Evolutionary conservation across 2,113 vertebrate genomes (phyloP).

Genomic region (Microtus ochrogaster): DNA sequence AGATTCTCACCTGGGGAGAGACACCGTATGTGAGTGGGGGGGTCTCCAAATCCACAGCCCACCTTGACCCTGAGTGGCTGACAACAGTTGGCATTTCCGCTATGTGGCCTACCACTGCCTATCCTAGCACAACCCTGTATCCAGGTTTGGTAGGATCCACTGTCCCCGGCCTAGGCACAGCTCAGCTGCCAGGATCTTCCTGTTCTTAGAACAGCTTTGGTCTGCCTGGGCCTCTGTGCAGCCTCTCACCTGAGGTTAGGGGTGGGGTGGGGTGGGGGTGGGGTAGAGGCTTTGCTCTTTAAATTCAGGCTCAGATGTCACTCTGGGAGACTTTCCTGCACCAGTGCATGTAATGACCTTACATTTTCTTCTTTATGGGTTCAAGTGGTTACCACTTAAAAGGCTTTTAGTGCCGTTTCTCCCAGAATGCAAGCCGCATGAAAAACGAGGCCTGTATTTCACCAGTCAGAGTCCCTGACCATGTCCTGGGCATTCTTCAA

Average conservation of each 20-base stretch:
- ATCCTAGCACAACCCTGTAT: background rate
- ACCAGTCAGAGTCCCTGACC: background rate
- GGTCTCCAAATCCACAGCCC: background rate
- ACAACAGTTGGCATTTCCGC: background rate
- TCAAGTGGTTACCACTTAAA: background rate
- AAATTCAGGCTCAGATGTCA: background rate
- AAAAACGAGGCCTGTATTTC: background rate
- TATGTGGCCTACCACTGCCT: background rate
- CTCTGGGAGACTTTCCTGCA: background rate
- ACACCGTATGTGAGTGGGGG: background rate
- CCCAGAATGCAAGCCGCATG: background rate
- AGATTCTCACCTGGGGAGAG: conserved; percentile 27
- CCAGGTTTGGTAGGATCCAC: background rate
- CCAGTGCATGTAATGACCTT: background rate
- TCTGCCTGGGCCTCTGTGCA: background rate
- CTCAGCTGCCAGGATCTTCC: background rate
- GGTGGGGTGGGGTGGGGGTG: fast-evolving
- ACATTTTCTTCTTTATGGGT: conserved; percentile 14
- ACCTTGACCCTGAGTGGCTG: no score
- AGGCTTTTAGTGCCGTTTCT: background rate
- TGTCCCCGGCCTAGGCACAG: background rate
- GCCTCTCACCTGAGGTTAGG: background rate
- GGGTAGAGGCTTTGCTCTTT: background rate
- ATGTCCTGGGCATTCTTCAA: background rate
- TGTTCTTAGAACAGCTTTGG: background rate